Conservation (phyloP, 2,797 vertebrate species). For the Nyctalus aviator region DNA sequence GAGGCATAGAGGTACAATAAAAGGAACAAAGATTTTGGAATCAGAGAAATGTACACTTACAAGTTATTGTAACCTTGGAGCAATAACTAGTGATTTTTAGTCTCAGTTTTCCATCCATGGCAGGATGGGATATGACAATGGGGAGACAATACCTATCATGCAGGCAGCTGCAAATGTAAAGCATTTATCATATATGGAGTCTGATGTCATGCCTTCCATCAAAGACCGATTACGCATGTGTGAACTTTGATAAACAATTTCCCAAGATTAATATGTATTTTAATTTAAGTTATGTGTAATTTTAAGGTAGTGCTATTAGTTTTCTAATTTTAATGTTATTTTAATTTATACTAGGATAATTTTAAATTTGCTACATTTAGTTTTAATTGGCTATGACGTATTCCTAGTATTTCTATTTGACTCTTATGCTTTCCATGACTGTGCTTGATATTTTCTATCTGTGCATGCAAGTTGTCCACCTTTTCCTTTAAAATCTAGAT, state of each 20-base stretch:
- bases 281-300: neutral
- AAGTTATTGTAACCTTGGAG: neutral
- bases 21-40: constrained; percentile 43
- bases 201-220: neutral
- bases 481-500: constrained; percentile 6
- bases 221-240: neutral
- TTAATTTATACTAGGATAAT: constrained; percentile 35
- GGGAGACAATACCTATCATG: neutral
- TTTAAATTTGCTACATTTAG: neutral
- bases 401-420: neutral
- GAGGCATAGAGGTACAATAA: neutral
- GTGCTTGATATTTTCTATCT: neutral
- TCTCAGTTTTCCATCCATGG: neutral
- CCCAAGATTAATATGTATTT: neutral
- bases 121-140: neutral
- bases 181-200: neutral
- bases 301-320: constrained; percentile 13
- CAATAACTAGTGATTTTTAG: neutral
- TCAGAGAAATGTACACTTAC: constrained; percentile 18
- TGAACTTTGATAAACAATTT: neutral
- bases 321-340: constrained; percentile 28
- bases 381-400: neutral
- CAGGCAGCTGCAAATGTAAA: constrained; percentile 8
- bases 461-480: neutral
- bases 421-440: neutral